phyloP scores from a whole-genome alignment of 2,888 invertebrate genomes.

The Eristalinus aeneus region DNA sequence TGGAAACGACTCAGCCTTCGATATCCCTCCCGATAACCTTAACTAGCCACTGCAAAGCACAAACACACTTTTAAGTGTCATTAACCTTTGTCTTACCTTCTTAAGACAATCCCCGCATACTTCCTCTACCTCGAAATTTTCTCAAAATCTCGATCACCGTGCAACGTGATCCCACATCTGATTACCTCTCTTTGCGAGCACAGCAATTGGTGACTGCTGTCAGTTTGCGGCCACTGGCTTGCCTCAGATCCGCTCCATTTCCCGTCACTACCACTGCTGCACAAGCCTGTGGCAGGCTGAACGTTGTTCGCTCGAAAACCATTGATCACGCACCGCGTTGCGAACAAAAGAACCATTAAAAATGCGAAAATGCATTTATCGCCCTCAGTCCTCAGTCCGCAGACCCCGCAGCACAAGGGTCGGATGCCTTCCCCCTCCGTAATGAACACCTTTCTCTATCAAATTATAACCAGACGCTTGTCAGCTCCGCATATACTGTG shows the following conservation, averaged over 20 bases:
- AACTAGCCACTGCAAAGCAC: no score
- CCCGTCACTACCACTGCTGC: neutral
- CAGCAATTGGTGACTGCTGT: no score
- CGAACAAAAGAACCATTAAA: conserved; percentile 30
- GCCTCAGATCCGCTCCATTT: neutral
- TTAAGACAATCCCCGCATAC: no score
- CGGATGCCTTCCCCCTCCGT: conserved; percentile 20
- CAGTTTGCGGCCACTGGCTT: neutral
- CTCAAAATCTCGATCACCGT: no score
- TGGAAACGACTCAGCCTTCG: no score
- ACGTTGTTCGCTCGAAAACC: neutral
- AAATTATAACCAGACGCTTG: conserved; percentile 42
- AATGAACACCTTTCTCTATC: conserved; percentile 53
- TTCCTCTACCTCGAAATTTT: no score
- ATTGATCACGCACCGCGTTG: neutral
- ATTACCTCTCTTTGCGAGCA: no score
- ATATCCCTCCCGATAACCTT: no score
- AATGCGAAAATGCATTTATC: conserved; percentile 42
- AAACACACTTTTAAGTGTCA: no score
- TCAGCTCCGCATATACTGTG: conserved; percentile 1
- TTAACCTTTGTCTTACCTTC: no score
- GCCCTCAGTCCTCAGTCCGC: neutral
- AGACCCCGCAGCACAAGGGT: neutral
- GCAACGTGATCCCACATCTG: neutral
- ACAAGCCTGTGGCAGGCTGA: neutral